These are phyloP conservation scores for Centropyge bicolor DNA, from an alignment of 2,797 vertebrate genomes.

Conservation along the genomic window DNA sequence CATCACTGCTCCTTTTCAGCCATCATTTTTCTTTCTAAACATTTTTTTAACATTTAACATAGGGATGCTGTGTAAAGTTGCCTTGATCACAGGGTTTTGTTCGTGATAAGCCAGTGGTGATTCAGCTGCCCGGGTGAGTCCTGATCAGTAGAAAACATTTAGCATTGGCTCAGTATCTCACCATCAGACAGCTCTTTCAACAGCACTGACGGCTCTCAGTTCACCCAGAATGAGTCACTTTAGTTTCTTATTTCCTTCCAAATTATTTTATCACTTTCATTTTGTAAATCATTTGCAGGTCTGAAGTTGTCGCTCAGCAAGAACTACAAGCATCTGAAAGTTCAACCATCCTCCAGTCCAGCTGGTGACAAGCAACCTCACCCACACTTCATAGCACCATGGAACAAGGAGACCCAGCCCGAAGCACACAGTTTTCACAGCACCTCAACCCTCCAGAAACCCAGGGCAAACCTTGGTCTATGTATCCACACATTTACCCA, in stretches of 20 bases:
- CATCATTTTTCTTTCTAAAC: not conserved
- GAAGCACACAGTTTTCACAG: not conserved
- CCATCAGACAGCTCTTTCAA: not conserved
- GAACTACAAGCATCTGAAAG: not conserved
- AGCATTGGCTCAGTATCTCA: not conserved
- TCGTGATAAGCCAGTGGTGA: slow-evolving; percentile 3
- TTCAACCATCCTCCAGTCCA: not conserved
- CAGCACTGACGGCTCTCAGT: not conserved
- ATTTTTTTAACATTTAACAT: not conserved
- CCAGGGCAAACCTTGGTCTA: not conserved
- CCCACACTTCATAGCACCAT: not conserved
- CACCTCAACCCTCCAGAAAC: no score
- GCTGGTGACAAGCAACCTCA: not conserved
- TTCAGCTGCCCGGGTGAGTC: not conserved
- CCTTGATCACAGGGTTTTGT: slow-evolving; percentile 11
- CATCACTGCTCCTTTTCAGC: not conserved
- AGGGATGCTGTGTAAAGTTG: not conserved
- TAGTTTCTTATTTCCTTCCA: not conserved
- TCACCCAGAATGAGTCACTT: not conserved
- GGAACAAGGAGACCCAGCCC: not conserved
- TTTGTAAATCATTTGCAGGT: not conserved
- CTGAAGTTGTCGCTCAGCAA: not conserved
- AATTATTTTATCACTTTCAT: not conserved
- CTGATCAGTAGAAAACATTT: not conserved
- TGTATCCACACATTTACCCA: not conserved